Evolutionary conservation across 2,888 invertebrate genomes (phyloP).

Genomic region (Pristionchus japonicus): DNA sequence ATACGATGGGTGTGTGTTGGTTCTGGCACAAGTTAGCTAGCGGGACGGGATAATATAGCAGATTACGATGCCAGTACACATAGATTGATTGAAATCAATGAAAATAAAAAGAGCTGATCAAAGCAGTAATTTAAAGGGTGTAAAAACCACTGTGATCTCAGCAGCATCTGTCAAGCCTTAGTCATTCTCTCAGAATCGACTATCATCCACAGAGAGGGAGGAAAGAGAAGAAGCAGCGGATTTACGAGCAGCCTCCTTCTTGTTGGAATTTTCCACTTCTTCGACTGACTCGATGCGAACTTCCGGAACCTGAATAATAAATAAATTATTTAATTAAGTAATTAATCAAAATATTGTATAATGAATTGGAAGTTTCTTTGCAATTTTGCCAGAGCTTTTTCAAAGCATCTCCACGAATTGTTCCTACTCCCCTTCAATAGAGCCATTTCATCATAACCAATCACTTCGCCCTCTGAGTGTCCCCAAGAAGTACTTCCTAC

Average conservation of each 20-base stretch:
- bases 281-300: constrained; percentile 36
- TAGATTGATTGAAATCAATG: no score
- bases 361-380: no score
- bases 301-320: constrained; percentile 26
- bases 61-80: constrained; percentile 1
- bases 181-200: constrained; percentile 11
- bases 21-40: constrained; percentile 1
- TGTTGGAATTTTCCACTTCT: not conserved
- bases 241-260: not conserved
- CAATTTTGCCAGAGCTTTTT: not conserved
- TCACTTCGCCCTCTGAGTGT: not conserved
- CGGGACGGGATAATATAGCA: not conserved
- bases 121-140: no score
- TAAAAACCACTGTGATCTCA: no score
- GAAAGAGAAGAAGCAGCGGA: not conserved
- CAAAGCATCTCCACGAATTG: no score
- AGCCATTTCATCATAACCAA: not conserved
- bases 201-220: not conserved
- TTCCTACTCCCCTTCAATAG: not conserved
- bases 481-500: not conserved
- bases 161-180: no score
- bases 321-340: not conserved
- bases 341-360: not conserved
- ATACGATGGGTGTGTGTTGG: not conserved
- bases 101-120: not conserved